Base-by-base conservation (phyloP, 1,140 invertebrate species). In the Lepidurus packardi region DNA sequence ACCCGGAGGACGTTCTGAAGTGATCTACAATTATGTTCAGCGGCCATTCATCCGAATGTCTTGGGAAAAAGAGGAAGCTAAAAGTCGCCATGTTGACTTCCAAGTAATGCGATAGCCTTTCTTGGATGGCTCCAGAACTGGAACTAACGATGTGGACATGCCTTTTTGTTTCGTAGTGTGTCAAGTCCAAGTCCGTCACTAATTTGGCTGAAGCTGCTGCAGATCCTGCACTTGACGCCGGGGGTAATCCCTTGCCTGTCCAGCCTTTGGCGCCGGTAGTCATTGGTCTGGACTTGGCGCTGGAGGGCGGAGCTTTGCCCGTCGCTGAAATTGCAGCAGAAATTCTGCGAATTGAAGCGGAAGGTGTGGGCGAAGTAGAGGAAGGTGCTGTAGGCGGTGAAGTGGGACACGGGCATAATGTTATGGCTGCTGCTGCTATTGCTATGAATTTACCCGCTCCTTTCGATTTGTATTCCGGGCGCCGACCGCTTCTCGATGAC, bases 21-120 rank as follows among this genome's bases (percentile, higher is more conserved):
- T 99, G 0, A 98, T 99, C 80, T 99, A 99, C 86, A 99, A 99
- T 85, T 99, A 99, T 85, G 97, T 99, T 0, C 98, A 99, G 84
- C 88, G 98, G n/a, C 98, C 98, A 0, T 99, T 99, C 84, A 95
- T 99, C 73, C 95, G 98, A 82, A 98, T 99, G 95, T 99, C 97
- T 0, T 99, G 98, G 98, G 98, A 99, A 84, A 99, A 99, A 82
- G 97, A 99, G 83, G 98, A 99, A 84, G 97, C 97, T 0, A 98
- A 98, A 83, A 98, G 95, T 84, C 90, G 98, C 7, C 98, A 99
- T 85, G 98, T 99, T 0, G 98, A 99, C 85, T 99, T 99, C 85
- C 90, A 90, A 85, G 87, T 87, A 81, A 81, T 25, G 74, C 10
- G 8, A n/a, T 78, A 21, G 11, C 8, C 42, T 78, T 78, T 42